Percentiles rank a stretch among this genome's conserved stretches.
Evolutionary conservation across 2,888 invertebrate genomes (phyloP).

Genomic region (Agrenia bidenticulata): DNA sequence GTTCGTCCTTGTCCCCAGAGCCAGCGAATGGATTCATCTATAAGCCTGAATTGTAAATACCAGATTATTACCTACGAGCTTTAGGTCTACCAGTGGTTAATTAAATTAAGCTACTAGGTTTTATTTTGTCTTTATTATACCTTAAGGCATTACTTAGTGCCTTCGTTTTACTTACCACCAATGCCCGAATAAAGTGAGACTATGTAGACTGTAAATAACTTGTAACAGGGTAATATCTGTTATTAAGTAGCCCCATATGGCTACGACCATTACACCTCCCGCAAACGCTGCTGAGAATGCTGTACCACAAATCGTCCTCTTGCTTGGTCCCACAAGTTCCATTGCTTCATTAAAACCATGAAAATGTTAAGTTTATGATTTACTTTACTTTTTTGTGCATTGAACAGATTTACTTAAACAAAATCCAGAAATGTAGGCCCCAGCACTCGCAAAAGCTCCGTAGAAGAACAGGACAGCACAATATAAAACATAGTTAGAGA

Average conservation of each 20-base stretch:
- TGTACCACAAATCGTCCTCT: constrained; percentile 76
- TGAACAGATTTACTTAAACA: constrained; percentile 57
- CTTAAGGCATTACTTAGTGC: no score
- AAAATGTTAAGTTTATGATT: not conserved
- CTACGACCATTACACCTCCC: constrained; percentile 66
- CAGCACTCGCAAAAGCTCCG: constrained; percentile 81
- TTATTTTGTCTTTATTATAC: constrained; percentile 4
- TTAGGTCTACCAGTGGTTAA: not conserved
- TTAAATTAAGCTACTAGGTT: not conserved
- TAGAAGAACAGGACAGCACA: constrained; percentile 64
- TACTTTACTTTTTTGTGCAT: not conserved
- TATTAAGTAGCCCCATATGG: constrained; percentile 77
- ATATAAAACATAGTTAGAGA: constrained; percentile 62
- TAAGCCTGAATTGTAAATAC: constrained; percentile 64
- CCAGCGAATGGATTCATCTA: constrained; percentile 88
- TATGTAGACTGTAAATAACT: constrained; percentile 75
- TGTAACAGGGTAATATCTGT: constrained; percentile 73
- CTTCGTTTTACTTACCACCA: constrained; percentile 60
- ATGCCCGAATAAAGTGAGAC: constrained; percentile 70
- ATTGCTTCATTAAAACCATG: constrained; percentile 65
- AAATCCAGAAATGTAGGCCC: constrained; percentile 67
- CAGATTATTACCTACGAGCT: not conserved
- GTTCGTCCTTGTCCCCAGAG: constrained; percentile 78
- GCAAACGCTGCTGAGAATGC: constrained; percentile 79
- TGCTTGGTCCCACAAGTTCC: constrained; percentile 79